These are phyloP conservation scores for Lasiurus cinereus DNA, from an alignment of 2,113 vertebrate genomes.

Conservation along the genomic window DNA sequence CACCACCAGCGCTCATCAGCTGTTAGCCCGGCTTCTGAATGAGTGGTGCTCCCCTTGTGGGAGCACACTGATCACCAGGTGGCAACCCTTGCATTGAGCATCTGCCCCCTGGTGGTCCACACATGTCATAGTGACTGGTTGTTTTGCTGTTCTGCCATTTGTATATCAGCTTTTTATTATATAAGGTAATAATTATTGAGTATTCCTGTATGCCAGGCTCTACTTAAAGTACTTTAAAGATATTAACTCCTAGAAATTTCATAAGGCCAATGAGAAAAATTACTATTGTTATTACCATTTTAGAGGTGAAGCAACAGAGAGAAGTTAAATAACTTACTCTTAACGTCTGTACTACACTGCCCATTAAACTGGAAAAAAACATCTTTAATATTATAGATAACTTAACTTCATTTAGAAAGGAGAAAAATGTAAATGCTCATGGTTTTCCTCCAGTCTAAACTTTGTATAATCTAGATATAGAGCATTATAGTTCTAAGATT, in stretches of 20 bases:
- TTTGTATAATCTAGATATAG: background rate
- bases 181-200: background rate
- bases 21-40: no score
- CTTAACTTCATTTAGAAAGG: background rate
- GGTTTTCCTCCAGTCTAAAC: background rate
- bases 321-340: background rate
- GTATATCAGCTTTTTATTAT: no score
- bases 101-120: no score
- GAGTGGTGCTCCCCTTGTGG: no score
- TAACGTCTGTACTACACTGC: background rate
- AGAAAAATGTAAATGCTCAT: background rate
- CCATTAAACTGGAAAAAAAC: background rate
- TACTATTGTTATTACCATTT: background rate
- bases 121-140: no score
- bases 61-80: no score
- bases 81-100: no score
- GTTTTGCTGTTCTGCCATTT: no score
- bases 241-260: background rate
- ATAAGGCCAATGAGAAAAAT: background rate
- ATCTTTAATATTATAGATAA: conserved; percentile 15
- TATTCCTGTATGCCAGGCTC: background rate
- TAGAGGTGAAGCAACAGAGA: background rate
- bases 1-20: no score
- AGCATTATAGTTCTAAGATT: background rate
- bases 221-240: background rate